A percentile compares a stretch with the other conserved stretches of the same genome.
These are phyloP conservation scores for Arctia plantaginis DNA, from an alignment of 2,888 invertebrate species.

Conservation along the genomic window DNA sequence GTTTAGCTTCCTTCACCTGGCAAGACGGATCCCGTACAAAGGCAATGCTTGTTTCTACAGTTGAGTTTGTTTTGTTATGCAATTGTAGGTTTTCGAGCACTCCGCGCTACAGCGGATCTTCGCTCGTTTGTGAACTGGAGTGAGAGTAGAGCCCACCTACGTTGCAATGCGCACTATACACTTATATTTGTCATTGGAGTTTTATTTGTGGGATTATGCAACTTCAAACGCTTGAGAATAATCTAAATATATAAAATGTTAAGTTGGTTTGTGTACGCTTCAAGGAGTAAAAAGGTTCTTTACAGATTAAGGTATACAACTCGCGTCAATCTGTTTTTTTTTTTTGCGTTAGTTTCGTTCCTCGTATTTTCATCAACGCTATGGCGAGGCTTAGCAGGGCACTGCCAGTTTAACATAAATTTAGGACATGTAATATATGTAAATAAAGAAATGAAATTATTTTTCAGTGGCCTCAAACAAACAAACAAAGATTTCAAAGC, in stretches of 20 bases:
- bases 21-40: conserved; percentile 82
- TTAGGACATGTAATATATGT: too few species aligned
- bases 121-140: conserved; percentile 78
- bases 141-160: conserved; percentile 47
- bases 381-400: too few species aligned
- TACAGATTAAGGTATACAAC: too few species aligned
- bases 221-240: neutral
- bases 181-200: conserved; percentile 2
- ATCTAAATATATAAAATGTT: neutral
- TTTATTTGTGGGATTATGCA: neutral
- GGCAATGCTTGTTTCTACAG: conserved; percentile 78
- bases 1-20: conserved; percentile 84
- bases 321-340: too few species aligned
- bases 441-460: too few species aligned
- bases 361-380: too few species aligned
- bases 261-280: too few species aligned
- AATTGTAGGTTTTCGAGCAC: conserved; percentile 81
- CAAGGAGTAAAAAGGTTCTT: too few species aligned
- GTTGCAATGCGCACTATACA: conserved; percentile 21
- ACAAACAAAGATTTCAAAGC: too few species aligned
- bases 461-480: too few species aligned
- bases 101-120: conserved; percentile 69
- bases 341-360: too few species aligned
- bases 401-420: too few species aligned
- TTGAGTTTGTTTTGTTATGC: conserved; percentile 84